Base-by-base conservation (phyloP, 2,888 invertebrate genomes). In the Chalcis sispes region DNA sequence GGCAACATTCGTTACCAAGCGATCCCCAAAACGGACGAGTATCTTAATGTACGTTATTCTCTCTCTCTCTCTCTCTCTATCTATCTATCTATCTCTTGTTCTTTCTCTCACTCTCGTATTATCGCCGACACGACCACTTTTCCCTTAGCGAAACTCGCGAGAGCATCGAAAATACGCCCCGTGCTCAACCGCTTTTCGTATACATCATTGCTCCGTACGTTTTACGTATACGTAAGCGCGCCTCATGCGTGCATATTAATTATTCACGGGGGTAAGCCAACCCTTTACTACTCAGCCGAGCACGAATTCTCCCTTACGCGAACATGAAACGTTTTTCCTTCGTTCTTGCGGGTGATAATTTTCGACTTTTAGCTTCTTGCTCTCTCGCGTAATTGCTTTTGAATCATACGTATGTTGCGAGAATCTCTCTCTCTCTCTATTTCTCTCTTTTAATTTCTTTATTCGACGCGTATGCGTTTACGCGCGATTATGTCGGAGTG, bases 11-110 rank as follows among this genome's bases (percentile, higher is more conserved):
- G n/a, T n/a, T n/a, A n/a, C n/a, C n/a, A n/a, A n/a, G n/a, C n/a
- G n/a, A n/a, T n/a, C n/a, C n/a, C n/a, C n/a, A n/a, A n/a, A n/a
- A n/a, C n/a, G n/a, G n/a, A n/a, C n/a, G n/a, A n/a, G n/a, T n/a
- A n/a, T n/a, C n/a, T n/a, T n/a, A n/a, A n/a, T n/a, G n/a, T n/a
- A n/a, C n/a, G n/a, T n/a, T n/a, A n/a, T n/a, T n/a, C n/a, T n/a
- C 25, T 52, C 58, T 20, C 18, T 15, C 32, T 54, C 54, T 32
- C 32, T 32, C 32, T 32, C 8, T 8, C 8, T 3, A n/a, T 15
- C 65, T 40, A 36, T 46, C 32, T 50, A 29, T 7, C 61, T 58
- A 69, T 64, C 58, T 40, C 36, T 69, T 65, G 70, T 76, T 77
- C 80, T 69, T 15, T 42, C 8, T 42, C 13, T 15, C 2, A 13